Base-by-base conservation (phyloP, 1,140 invertebrate genomes). In the Pogonomyrmex californicus region DNA sequence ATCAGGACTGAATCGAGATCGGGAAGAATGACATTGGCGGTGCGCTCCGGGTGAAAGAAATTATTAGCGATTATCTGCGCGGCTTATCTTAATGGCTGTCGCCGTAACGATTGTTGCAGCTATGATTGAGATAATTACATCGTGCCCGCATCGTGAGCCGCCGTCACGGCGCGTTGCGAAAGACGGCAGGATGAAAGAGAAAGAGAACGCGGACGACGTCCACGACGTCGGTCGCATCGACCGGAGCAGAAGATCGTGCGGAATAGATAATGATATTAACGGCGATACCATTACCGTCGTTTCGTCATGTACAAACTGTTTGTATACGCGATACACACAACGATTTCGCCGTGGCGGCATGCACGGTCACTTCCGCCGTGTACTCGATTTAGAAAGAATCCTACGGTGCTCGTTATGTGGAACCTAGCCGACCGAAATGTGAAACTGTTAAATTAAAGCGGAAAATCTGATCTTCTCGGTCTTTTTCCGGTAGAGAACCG, bases 111-210 rank as follows among this genome's bases (percentile, higher is more conserved):
- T 76, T 77, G 63, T 85, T 85, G 82, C 62, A 77, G 75, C 44
- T 66, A 66, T 77, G 82, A 87, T 85, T 76, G 70, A 85, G 63
- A 41, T 85, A 87, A 87, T 87, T 77, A 70, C 44, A 85, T 62
- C 71, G 54, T 85, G 14, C 49, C 70, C 70, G 66, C 58, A 71
- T 73, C 44, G 65, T 44, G 44, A 41, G n/a, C 77, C 47, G 41
- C 85, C 65, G 77, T 66, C 30, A 85, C 79, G 81, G 33, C 62
- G n/a, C 56, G 56, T 62, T 81, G 58, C 66, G 77, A 82, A 86
- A 75, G 60, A 70, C 56, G 66, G 23, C 65, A 30, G 47, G 36
- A 63, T 66, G 83, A 70, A 79, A 79, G 76, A 86, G 47, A 86
- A 68, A 62, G 75, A 86, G 41, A 66, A 56, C 33, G 76, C 76